Base-by-base conservation (phyloP, 2,888 invertebrate genomes). In the Halictus quadricinctus region DNA sequence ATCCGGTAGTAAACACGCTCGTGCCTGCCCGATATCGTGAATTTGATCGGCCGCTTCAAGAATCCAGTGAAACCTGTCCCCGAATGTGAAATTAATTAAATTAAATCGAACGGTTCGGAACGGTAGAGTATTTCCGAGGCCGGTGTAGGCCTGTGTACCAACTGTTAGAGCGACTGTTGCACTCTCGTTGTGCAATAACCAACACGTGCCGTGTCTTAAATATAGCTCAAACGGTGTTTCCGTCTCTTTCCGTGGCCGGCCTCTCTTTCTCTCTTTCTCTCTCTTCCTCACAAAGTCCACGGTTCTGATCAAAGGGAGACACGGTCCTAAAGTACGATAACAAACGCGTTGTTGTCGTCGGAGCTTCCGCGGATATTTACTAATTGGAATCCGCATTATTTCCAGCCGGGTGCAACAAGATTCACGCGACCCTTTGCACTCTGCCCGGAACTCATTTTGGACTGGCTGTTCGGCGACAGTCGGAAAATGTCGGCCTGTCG, bases 201-300 rank as follows among this genome's bases (percentile, higher is more conserved):
- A 87, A 87, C 87, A 82, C 82, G 87, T 85, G 85, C 80, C 86
- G 80, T 69, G 87, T 79, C 87, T 87, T 86, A 87, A 87, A 87
- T 87, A 87, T 86, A 87, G 86, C 86, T 48, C 87, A 79, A 83
- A 87, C 86, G 74, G 48, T 83, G 41, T 72, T 25, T 58, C 48
- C 79, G 66, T 36, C 69, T 75, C 74, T 64, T 50, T 70, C 43
- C 76, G 75, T 43, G 21, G 66, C 58, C 54, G 54, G n/a, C n/a
- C 58, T 64, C 43, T 76, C 76, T 72, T 15, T n/a, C 72, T 79
- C 60, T 64, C 25, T 25, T 60, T 69, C 18, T 29, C 43, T 79
- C 60, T 64, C 25, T 25, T 15, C 6, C 74, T 54, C 77, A 70
- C 74, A 64, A 72, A 77, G 43, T 72, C 72, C 73, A 58, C 58